Evolutionary conservation across 2,113 vertebrate genomes (phyloP).

Genomic region (Asarcornis scutulata): DNA sequence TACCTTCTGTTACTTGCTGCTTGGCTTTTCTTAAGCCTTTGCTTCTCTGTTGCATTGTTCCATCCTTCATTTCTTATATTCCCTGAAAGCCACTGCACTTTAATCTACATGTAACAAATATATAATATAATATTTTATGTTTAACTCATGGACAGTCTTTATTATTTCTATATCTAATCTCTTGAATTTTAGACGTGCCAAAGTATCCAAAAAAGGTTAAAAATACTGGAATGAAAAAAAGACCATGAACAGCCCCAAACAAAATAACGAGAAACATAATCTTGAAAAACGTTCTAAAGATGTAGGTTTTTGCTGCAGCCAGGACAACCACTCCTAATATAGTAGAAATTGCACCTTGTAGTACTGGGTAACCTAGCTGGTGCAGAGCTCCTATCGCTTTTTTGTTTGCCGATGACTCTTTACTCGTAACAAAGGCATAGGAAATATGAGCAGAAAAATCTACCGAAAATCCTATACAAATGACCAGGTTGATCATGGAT

Average conservation of each 20-base stretch:
- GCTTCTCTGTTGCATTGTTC: neutral
- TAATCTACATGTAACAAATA: neutral
- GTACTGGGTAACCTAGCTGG: slow-evolving; percentile 81
- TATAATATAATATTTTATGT: neutral
- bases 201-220: slow-evolving; percentile 77
- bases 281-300: slow-evolving; percentile 89
- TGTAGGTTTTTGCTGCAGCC: slow-evolving; percentile 76
- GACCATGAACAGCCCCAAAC: slow-evolving; percentile 82
- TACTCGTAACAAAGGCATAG: slow-evolving; percentile 82
- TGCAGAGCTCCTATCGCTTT: slow-evolving; percentile 78
- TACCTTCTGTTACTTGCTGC: neutral
- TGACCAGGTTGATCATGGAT: slow-evolving; percentile 90
- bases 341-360: slow-evolving; percentile 81
- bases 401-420: slow-evolving; percentile 61
- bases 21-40: neutral
- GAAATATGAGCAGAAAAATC: slow-evolving; percentile 90
- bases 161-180: slow-evolving; percentile 14
- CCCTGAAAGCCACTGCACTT: neutral
- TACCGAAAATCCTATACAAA: slow-evolving; percentile 90
- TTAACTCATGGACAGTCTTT: neutral
- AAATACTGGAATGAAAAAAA: slow-evolving; percentile 87
- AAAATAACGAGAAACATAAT: slow-evolving; percentile 86
- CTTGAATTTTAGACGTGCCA: slow-evolving; percentile 6
- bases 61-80: neutral
- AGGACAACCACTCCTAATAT: slow-evolving; percentile 80